Base-by-base conservation (phyloP, 2,888 invertebrate genomes). In the Corbicula japonica region DNA sequence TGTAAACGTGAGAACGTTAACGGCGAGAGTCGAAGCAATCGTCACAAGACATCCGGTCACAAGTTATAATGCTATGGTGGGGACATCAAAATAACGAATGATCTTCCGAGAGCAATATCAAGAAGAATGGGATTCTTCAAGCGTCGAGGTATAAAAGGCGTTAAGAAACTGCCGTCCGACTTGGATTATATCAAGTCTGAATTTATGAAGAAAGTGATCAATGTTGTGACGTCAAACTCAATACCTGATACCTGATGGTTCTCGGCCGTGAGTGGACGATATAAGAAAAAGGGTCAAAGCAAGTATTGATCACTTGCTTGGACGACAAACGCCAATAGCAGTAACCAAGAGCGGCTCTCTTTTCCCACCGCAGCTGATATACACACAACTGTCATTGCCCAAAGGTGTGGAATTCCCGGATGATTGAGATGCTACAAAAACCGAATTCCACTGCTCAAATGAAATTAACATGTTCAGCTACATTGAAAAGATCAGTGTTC, bases 341-440 rank as follows among this genome's bases (percentile, higher is more conserved):
- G 52, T 81, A 6, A 70, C 78, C 1, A 70, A 62, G 50, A 58
- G 74, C 38, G 84, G 85, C 2, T 38, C 65, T 1, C 12, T 85
- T 28, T 60, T 84, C 1, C 85, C 85, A 1, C 84, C 84, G 1
- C 84, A 85, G 46, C 48, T 86, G 15, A 78, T 85, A 35, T 86
- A 85, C 66, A 56, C 58, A 10, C 70, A 85, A 15, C 23, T 41
- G n/a, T 85, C 80, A 38, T 65, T 82, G 21, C 80, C 80, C 0
- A 63, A 74, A 10, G 75, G 26, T 54, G 69, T 84, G 0, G 35
- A 34, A 0, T 84, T 83, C 63, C 82, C 82, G 1, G 52, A n/a
- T 8, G 60, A 56, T 0, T 85, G 78, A 82, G 72, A 78, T 58
- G 35, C 80, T 0, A 72, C 63, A 0, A 71, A 66, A 41, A 76